Evolutionary conservation across 1,140 invertebrate genomes (phyloP).

Genomic region (Aphelinus certus): DNA sequence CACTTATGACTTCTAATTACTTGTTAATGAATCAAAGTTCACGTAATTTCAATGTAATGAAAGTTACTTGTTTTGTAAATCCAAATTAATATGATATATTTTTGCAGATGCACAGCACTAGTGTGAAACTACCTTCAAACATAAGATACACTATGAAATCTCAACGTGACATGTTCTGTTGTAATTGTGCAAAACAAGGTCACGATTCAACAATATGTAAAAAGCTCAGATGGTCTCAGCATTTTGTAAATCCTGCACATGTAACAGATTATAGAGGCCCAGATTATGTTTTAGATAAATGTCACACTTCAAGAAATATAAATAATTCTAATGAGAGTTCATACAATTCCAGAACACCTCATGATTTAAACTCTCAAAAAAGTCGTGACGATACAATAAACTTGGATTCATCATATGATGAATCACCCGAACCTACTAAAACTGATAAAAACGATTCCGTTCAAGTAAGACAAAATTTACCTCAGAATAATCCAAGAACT

Average conservation of each 20-base stretch:
- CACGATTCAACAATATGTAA: conserved; percentile 62
- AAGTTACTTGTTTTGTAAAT: conserved; percentile 10
- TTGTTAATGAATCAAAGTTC: too few relatives aligned
- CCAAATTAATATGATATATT: conserved; percentile 4
- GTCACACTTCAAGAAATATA: not conserved
- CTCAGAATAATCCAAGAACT: too few relatives aligned
- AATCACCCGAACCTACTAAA: not conserved
- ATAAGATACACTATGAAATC: conserved; percentile 52
- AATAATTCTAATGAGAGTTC: not conserved
- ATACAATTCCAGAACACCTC: not conserved
- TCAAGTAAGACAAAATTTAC: too few relatives aligned
- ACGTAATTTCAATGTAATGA: too few relatives aligned
- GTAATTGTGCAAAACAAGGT: conserved; percentile 71
- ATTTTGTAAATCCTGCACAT: conserved; percentile 53
- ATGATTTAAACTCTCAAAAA: not conserved
- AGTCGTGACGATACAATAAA: not conserved
- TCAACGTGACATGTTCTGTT: conserved; percentile 66
- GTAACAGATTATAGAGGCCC: conserved; percentile 53
- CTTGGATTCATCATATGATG: not conserved
- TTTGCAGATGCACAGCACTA: conserved; percentile 42
- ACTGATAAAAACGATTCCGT: too few relatives aligned
- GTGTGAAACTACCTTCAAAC: conserved; percentile 36
- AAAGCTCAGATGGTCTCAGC: conserved; percentile 53
- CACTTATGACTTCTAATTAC: too few relatives aligned
- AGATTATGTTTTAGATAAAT: not conserved